Base-by-base conservation (phyloP, 2,888 invertebrate species). In the Drosophila birchii region DNA sequence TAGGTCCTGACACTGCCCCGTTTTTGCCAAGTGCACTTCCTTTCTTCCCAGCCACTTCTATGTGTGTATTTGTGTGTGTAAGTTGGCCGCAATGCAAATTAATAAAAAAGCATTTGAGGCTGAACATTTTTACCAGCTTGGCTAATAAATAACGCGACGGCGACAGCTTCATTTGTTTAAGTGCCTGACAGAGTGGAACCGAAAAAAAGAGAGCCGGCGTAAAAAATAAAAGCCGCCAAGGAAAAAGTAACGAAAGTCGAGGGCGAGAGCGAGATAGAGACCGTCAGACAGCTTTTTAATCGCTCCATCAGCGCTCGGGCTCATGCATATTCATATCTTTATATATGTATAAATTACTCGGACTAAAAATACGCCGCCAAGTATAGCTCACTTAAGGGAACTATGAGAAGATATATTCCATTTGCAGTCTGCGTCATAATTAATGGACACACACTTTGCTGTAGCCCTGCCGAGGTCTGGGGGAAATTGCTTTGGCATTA, bases 161-260 rank as follows among this genome's bases (percentile, higher is more conserved):
- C 76, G 86, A 86, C 86, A 89, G 86, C 88, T 86, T 86, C 89
- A 86, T 86, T 86, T 89, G 83, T 86, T 85, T 80, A 89, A 86
- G 86, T 86, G 86, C 80, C 80, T 70, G 76, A 80, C 86, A 75
- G 49, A 59, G 63, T 45, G 45, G 49, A 47, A 59, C 64, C 55
- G 16, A 47, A 39, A 41, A 51, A 62, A 18, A 18, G 51, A 51
- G 9, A 14, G 16, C 16, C 12, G 43, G 64, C 67, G 47, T 26
- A 29, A 69, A 56, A 56, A 39, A 56, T n/a, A 34, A 55, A 67
- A 44, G 20, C 45, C 44, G 38, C 54, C 18, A 57, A 55, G 69
- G 39, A 68, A 67, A 67, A 68, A 68, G 69, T 69, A 69, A 69
- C 56, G 47, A 68, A 68, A 68, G 56, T 56, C 69, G 41, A 41